Evolutionary conservation across 2,797 vertebrate genomes (phyloP).

Genomic region (Helostoma temminkii): DNA sequence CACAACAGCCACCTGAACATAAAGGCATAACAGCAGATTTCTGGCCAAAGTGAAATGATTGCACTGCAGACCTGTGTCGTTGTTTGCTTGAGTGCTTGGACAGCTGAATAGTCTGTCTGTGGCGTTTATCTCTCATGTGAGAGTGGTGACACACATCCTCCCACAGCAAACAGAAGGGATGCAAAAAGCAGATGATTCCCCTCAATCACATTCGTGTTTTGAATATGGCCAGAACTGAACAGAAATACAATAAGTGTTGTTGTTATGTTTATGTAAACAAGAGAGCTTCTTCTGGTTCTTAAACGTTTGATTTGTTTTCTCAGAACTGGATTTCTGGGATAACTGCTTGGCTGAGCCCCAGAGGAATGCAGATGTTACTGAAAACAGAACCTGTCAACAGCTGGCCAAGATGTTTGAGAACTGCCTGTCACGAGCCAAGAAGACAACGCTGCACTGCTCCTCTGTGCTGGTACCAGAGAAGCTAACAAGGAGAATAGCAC

Average conservation of each 20-base stretch:
- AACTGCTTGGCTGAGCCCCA: conserved; percentile 83
- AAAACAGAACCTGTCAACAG: conserved; percentile 86
- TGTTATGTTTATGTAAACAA: neutral
- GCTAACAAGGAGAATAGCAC: conserved; percentile 86
- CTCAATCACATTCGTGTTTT: neutral
- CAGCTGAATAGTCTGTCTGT: neutral
- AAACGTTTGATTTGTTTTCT: conserved; percentile 15
- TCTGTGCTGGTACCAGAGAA: conserved; percentile 90
- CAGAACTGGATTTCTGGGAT: conserved; percentile 90
- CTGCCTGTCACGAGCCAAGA: conserved; percentile 89
- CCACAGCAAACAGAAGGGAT: neutral
- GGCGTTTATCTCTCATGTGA: neutral
- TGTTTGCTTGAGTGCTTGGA: neutral
- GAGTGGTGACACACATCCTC: neutral
- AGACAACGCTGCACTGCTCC: conserved; percentile 88
- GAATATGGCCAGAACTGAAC: neutral
- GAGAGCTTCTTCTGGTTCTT: neutral
- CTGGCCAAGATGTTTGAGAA: conserved; percentile 88
- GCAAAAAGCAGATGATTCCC: neutral
- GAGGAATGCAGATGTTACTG: conserved; percentile 77
- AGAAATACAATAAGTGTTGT: neutral
- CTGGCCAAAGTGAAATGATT: neutral
- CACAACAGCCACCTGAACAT: conserved; percentile 34
- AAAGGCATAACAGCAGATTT: neutral
- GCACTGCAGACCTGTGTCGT: too few relatives aligned